phyloP scores from a whole-genome alignment of 1,140 invertebrate species.

The Trinorchestia longiramus region DNA sequence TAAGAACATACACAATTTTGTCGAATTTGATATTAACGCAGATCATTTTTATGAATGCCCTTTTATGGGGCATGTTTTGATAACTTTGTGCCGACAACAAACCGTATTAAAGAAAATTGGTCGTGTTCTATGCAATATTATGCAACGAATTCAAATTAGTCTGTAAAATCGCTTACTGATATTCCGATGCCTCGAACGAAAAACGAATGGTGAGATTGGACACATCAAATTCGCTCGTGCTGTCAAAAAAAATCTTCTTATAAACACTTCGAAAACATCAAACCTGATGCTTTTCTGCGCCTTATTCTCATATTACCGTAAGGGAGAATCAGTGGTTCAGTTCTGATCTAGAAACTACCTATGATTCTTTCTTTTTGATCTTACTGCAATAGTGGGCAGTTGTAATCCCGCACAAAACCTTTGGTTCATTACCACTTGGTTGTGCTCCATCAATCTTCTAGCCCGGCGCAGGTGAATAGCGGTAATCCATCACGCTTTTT shows the following conservation, averaged over 20 bases:
- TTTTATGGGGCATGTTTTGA: too few relatives aligned
- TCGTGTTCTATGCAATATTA: too few relatives aligned
- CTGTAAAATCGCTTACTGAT: too few relatives aligned
- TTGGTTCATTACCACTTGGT: slow-evolving; percentile 27
- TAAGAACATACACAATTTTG: too few relatives aligned
- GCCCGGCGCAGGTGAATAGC: slow-evolving; percentile 1
- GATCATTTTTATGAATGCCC: too few relatives aligned
- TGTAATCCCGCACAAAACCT: not conserved
- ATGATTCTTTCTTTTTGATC: not conserved
- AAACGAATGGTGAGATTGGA: not conserved
- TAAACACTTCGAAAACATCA: not conserved
- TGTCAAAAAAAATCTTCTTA: not conserved
- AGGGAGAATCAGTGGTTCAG: not conserved
- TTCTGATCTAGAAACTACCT: not conserved
- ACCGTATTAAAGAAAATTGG: too few relatives aligned
- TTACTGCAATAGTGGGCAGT: not conserved
- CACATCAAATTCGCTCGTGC: not conserved
- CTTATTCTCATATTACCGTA: not conserved
- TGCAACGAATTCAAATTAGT: too few relatives aligned
- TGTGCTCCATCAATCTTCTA: slow-evolving; percentile 31
- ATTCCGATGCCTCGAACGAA: not conserved
- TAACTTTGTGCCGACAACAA: too few relatives aligned
- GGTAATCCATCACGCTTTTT: slow-evolving; percentile 23
- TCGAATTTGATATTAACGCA: too few relatives aligned
- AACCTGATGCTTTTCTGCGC: not conserved